Base-by-base conservation (phyloP, 1,140 invertebrate species). In the Mycetomoellerius zeteki region DNA sequence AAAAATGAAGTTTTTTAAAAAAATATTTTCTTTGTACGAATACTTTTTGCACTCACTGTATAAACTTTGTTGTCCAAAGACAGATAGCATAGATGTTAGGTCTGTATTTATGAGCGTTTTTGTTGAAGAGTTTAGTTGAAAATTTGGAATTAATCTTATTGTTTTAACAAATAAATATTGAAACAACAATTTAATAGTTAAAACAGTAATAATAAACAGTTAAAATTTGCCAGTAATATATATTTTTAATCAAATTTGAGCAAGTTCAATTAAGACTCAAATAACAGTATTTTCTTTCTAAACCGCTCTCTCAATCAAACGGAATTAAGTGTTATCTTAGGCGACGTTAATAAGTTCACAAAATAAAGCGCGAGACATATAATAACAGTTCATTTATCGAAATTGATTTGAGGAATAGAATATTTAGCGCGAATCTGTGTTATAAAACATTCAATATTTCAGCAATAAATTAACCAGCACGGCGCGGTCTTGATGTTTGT, bases 271-370 rank as follows among this genome's bases (percentile, higher is more conserved):
- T 62, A 62, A 2, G 5, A 62, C 27, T 62, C 24, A 16, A 30
- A 30, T 62, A 62, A 60, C 24, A 60, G n/a, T 56, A 62, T 62
- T 62, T 62, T 62, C 24, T 30, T 62, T 62, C 10, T 10, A 62
- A 62, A 62, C 14, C 0, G 14, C 5, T 62, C 14, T 50, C 47
- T 50, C 3, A 47, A 47, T 47, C 47, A 16, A 50, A 50, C 47
- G 47, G 3, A 50, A 47, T 47, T 47, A 47, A 50, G 0, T 16
- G 47, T 50, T 50, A 50, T 14, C 47, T 16, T 50, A 50, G 47
- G 14, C 47, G 47, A 50, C 47, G 14, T 14, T 50, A 16, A 50
- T 50, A 14, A 50, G 47, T 50, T 50, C 4, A 16, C 47, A 50
- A 50, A 50, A 50, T 14, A 50, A 50, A 50, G 14, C 54, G 19